Percentiles rank a stretch among this genome's conserved stretches.
phyloP scores from a whole-genome alignment of 2,113 vertebrate species.

The Pteruthius melanotis region DNA sequence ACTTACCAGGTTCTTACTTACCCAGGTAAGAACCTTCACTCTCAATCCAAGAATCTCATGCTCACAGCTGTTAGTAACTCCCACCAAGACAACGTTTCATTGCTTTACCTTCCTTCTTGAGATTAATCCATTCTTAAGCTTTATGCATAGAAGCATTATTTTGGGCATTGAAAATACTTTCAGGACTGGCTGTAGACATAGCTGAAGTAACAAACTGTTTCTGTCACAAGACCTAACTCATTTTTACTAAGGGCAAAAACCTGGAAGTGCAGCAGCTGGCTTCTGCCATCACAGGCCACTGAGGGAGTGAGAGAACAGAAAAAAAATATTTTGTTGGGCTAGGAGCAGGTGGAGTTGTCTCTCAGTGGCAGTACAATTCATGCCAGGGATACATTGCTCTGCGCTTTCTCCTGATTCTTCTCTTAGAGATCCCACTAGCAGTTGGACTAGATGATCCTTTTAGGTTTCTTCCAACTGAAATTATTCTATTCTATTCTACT shows the following conservation, averaged over 20 bases:
- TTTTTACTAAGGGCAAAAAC: background rate
- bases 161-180: background rate
- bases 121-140: background rate
- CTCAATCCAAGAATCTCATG: background rate
- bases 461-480: background rate
- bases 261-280: rapidly evolving
- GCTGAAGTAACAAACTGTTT: background rate
- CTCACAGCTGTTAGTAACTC: background rate
- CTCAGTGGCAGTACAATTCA: background rate
- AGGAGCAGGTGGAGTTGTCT: background rate
- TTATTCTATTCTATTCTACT: background rate
- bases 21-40: background rate
- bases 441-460: background rate
- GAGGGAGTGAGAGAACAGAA: background rate
- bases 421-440: background rate
- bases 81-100: background rate
- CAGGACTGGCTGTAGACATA: background rate
- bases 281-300: background rate
- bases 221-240: background rate
- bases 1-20: background rate
- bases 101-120: background rate
- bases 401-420: background rate
- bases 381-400: background rate
- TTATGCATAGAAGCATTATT: background rate
- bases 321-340: rapidly evolving